Percentiles rank a stretch among this genome's conserved stretches.
These are phyloP conservation scores for Oreotrochilus melanogaster DNA, from an alignment of 2,113 vertebrate species.

Conservation along the genomic window DNA sequence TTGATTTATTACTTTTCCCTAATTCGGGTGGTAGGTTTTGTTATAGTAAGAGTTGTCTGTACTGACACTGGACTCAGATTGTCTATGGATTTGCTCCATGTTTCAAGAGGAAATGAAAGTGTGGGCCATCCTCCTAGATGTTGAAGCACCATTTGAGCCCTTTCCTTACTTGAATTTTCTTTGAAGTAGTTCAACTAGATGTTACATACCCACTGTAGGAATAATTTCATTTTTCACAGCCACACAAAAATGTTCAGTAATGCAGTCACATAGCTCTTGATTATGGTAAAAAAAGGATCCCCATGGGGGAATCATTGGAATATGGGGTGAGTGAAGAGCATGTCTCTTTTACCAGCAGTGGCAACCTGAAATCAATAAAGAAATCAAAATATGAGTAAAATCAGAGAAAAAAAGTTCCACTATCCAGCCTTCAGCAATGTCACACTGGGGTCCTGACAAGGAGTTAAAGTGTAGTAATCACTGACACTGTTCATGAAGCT, in stretches of 20 bases:
- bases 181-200: neutral
- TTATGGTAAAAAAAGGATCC: neutral
- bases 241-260: too few relatives aligned
- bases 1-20: neutral
- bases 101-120: neutral
- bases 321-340: neutral
- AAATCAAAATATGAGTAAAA: neutral
- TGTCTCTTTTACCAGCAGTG: neutral
- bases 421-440: neutral
- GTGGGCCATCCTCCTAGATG: accelerated
- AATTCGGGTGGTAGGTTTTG: accelerated
- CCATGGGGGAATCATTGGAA: neutral
- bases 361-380: neutral
- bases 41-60: neutral
- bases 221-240: neutral
- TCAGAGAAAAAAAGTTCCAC: neutral
- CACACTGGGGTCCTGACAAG: neutral
- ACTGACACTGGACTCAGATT: neutral
- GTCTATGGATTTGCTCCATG: neutral
- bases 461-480: neutral
- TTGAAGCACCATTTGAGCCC: neutral
- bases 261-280: neutral
- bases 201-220: neutral
- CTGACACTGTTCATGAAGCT: neutral
- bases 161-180: neutral